Evolutionary conservation across 2,797 vertebrate genomes (phyloP).

Genomic region (Linurgus olivaceus): DNA sequence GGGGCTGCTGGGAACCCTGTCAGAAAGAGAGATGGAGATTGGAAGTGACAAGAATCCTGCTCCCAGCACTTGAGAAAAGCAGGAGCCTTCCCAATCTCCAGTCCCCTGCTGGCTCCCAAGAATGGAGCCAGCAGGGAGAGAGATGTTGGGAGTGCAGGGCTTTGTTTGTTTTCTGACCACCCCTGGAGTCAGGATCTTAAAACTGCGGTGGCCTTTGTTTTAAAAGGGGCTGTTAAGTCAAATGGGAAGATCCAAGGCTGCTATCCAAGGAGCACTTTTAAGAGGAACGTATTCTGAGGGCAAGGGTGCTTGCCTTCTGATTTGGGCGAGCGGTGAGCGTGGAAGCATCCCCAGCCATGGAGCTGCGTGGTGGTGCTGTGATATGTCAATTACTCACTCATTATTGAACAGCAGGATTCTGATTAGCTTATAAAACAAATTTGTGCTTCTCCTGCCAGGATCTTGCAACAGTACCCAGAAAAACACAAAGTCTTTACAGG

Average conservation of each 20-base stretch:
- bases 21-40: neutral
- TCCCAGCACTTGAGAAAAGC: conserved; percentile 28
- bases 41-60: conserved; percentile 39
- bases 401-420: conserved; percentile 65
- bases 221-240: conserved; percentile 6
- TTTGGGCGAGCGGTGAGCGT: neutral
- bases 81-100: conserved; percentile 37
- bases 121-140: conserved; percentile 59
- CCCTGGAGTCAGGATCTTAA: conserved; percentile 39
- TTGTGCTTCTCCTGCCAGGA: conserved; percentile 47
- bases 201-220: conserved; percentile 16
- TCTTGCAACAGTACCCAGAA: conserved; percentile 34
- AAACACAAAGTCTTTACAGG: conserved; percentile 18
- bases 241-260: neutral
- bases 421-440: conserved; percentile 65
- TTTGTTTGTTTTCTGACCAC: conserved; percentile 61
- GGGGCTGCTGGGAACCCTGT: neutral
- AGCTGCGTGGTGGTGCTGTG: neutral
- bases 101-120: conserved; percentile 39
- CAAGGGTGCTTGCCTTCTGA: neutral
- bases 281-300: conserved; percentile 28
- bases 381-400: conserved; percentile 66
- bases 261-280: neutral
- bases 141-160: neutral
- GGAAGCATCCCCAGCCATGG: neutral